Conservation (phyloP, 1,140 invertebrate genomes). For the Battus philenor region DNA sequence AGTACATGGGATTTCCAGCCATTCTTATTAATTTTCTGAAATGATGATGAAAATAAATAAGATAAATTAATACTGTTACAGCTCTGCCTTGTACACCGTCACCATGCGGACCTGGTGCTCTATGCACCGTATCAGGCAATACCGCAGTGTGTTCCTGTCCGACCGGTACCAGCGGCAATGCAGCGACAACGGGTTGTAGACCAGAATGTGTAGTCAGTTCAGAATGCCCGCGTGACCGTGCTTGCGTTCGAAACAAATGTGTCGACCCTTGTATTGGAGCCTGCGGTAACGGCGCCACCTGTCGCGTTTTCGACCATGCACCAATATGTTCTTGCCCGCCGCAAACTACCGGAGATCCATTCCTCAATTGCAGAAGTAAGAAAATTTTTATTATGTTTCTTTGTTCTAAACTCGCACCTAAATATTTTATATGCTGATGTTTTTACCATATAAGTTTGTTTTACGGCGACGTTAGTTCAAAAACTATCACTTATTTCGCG, state of each 20-base stretch:
- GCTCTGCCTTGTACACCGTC: constrained; percentile 81
- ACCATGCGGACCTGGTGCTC: constrained; percentile 84
- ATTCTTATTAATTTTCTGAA: no score
- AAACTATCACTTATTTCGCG: no score
- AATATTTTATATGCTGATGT: no score
- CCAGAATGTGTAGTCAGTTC: constrained; percentile 86
- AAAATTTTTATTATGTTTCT: constrained; percentile 1
- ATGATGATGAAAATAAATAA: no score
- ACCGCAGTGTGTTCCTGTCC: constrained; percentile 84
- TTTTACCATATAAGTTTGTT: no score
- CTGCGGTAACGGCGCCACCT: constrained; percentile 82
- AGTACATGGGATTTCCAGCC: no score
- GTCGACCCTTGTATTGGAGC: constrained; percentile 84
- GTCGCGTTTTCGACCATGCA: constrained; percentile 86
- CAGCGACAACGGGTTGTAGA: constrained; percentile 79
- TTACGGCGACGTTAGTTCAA: no score
- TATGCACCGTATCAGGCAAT: constrained; percentile 78
- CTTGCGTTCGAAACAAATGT: constrained; percentile 85
- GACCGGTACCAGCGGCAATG: constrained; percentile 79
- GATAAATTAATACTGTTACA: no score
- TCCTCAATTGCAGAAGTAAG: constrained; percentile 79
- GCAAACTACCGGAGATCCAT: constrained; percentile 85
- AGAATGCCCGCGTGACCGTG: constrained; percentile 83
- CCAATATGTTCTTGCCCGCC: constrained; percentile 86
- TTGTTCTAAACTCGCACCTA: no score